Percentiles rank a stretch among this genome's conserved stretches.
phyloP scores from a whole-genome alignment of 2,888 invertebrate species.

The Pseudococcus jackbeardsleyi region DNA sequence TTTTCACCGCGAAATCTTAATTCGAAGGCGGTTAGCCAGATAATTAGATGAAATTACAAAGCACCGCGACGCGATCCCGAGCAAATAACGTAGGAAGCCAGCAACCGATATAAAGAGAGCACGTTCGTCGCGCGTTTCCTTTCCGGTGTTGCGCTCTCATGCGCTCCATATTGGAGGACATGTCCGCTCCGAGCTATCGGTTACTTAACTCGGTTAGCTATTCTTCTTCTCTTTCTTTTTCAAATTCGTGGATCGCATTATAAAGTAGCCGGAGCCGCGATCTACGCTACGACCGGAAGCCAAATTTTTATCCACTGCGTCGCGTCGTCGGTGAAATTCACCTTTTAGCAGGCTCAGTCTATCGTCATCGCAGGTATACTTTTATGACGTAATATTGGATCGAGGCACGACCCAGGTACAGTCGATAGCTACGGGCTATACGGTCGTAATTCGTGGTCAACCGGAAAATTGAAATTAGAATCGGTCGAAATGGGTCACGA shows the following conservation, averaged over 20 bases:
- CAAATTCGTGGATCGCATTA: conserved; percentile 51
- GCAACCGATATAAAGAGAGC: conserved; percentile 21
- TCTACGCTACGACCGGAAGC: not conserved
- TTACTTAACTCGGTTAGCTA: conserved; percentile 6
- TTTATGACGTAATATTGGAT: not conserved
- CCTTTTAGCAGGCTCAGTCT: conserved; percentile 20
- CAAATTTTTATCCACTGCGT: conserved; percentile 26
- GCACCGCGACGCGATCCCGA: not conserved
- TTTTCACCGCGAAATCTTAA: not conserved
- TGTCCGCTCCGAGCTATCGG: conserved; percentile 58
- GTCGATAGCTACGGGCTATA: not conserved
- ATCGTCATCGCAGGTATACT: not conserved
- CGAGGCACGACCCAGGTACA: not conserved
- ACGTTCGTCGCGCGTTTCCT: conserved; percentile 45
- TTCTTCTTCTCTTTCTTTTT: not conserved
- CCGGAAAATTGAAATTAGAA: conserved; percentile 1
- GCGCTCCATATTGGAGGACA: conserved; percentile 46
- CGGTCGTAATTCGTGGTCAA: not conserved
- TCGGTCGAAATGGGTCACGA: not conserved
- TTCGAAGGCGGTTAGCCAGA: conserved; percentile 2
- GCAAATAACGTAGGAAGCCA: conserved; percentile 29
- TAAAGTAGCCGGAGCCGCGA: not conserved
- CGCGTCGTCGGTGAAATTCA: conserved; percentile 30
- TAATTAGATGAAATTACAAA: not conserved
- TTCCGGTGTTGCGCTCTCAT: conserved; percentile 54